Evolutionary conservation across 2,797 vertebrate species (phyloP).

Genomic region (Megaceryle alcyon): DNA sequence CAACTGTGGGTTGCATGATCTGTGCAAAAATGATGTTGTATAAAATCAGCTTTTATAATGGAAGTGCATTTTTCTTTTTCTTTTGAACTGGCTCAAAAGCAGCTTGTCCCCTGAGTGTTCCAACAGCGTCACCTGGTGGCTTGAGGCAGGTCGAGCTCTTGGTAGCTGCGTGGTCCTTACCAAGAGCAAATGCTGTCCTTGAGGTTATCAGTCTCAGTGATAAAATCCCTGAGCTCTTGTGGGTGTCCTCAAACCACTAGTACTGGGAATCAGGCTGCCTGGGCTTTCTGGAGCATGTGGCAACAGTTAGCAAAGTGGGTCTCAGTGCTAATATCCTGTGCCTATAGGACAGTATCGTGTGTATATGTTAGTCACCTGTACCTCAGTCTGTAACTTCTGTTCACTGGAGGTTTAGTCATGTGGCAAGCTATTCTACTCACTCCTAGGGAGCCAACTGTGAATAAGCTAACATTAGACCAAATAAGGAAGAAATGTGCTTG

Average conservation of each 20-base stretch:
- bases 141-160: background rate
- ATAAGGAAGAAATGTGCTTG: slow-evolving; percentile 46
- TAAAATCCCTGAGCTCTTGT: background rate
- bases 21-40: background rate
- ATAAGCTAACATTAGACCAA: background rate
- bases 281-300: background rate
- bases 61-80: background rate
- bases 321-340: background rate
- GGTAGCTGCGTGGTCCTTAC: background rate
- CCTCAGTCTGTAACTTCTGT: background rate
- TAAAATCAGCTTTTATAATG: background rate
- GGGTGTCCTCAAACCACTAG: background rate
- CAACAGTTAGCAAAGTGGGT: background rate
- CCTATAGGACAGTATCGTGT: background rate
- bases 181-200: background rate
- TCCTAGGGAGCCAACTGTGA: slow-evolving; percentile 21
- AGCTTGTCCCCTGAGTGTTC: background rate
- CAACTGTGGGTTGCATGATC: background rate
- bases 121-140: slow-evolving; percentile 35
- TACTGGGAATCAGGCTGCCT: background rate
- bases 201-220: background rate
- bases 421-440: slow-evolving; percentile 33
- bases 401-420: slow-evolving; percentile 24
- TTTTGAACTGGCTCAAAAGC: background rate
- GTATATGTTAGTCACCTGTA: background rate